These are phyloP conservation scores for Phocoena phocoena DNA, from an alignment of 2,113 vertebrate species.

Conservation along the genomic window DNA sequence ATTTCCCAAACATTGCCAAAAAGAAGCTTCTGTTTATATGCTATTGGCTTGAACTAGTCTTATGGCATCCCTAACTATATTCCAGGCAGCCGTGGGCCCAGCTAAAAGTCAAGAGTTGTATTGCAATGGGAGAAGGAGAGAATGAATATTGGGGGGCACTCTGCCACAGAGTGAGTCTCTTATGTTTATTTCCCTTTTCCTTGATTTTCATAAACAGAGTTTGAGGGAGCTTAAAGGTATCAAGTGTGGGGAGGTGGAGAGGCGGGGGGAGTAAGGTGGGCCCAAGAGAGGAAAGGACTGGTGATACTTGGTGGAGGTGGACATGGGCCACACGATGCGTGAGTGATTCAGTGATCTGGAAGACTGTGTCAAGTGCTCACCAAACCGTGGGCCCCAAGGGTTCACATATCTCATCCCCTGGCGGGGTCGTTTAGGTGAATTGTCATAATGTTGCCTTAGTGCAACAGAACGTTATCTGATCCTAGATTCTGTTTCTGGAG, in stretches of 20 bases:
- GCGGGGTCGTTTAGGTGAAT: background rate
- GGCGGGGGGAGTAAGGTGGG: background rate
- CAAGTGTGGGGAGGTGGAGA: background rate
- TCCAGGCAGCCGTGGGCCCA: background rate
- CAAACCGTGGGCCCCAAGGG: background rate
- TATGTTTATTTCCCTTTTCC: background rate
- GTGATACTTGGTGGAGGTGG: background rate
- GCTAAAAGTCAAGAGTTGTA: background rate
- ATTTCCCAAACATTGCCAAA: background rate
- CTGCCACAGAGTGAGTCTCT: background rate
- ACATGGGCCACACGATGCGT: background rate
- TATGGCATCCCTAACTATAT: background rate
- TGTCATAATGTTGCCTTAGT: background rate
- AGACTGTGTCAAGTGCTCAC: background rate
- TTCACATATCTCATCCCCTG: background rate
- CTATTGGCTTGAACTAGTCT: background rate
- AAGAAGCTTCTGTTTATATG: background rate
- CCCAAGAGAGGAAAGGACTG: background rate
- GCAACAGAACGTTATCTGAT: background rate
- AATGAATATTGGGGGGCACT: background rate
- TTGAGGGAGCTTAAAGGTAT: background rate
- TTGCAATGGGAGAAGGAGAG: background rate
- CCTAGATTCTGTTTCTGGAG: background rate
- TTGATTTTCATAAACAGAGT: conserved; percentile 26
- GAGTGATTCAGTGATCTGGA: background rate